Conservation (phyloP, 1,140 invertebrate genomes). For the Hyposmocoma kahamanoa region DNA sequence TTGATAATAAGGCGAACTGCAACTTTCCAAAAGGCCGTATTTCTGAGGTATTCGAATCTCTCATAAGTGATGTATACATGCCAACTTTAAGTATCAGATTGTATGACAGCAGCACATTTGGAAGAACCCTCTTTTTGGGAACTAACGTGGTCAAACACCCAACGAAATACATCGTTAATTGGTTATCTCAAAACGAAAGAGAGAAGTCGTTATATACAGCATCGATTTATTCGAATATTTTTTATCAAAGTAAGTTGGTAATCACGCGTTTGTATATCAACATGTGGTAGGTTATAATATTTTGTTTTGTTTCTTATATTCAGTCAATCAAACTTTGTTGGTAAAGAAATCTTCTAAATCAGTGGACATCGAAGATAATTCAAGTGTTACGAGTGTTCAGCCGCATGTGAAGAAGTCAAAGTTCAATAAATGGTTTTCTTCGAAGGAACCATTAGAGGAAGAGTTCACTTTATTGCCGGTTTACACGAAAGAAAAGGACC, state of each 20-base stretch:
- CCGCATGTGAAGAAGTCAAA: too few relatives aligned
- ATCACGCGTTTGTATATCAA: too few relatives aligned
- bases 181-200: constrained; percentile 39
- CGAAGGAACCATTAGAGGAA: constrained; percentile 36
- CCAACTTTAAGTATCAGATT: constrained; percentile 74
- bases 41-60: constrained; percentile 63
- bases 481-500: constrained; percentile 21
- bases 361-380: too few relatives aligned
- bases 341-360: too few relatives aligned
- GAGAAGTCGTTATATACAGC: constrained; percentile 28
- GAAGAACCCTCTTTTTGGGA: constrained; percentile 73
- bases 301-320: too few relatives aligned
- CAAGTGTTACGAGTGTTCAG: too few relatives aligned
- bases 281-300: too few relatives aligned
- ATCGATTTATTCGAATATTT: constrained; percentile 36
- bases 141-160: constrained; percentile 61
- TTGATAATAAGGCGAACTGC: constrained; percentile 63
- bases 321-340: too few relatives aligned
- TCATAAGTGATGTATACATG: constrained; percentile 61
- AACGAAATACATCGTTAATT: constrained; percentile 49
- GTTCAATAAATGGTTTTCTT: too few relatives aligned
- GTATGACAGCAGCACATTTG: constrained; percentile 77
- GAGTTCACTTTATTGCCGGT: constrained; percentile 39
- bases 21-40: constrained; percentile 63
- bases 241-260: constrained; percentile 36